These are phyloP conservation scores for Coremacera marginata DNA, from an alignment of 2,888 invertebrate species.

Conservation along the genomic window DNA sequence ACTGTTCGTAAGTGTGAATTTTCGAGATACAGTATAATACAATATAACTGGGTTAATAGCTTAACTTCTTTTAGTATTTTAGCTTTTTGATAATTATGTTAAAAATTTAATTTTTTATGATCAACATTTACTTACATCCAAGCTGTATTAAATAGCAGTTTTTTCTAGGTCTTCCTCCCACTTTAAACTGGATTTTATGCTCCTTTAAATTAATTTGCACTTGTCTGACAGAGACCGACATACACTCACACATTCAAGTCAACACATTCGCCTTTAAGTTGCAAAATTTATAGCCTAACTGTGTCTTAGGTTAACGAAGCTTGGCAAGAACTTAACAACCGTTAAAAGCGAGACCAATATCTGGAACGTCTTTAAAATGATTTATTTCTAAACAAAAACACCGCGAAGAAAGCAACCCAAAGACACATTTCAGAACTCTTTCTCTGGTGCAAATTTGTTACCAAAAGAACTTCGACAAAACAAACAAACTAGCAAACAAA, in stretches of 20 bases:
- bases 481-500: too few species aligned
- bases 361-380: constrained; percentile 11
- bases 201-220: too few species aligned
- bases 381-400: constrained; percentile 8
- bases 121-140: too few species aligned
- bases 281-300: constrained; percentile 37
- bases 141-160: too few species aligned
- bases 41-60: too few species aligned
- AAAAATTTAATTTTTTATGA: too few species aligned
- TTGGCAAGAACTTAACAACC: background rate
- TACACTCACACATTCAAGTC: background rate
- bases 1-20: too few species aligned
- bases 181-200: background rate
- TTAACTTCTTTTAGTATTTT: too few species aligned
- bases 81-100: too few species aligned
- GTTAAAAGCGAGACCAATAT: constrained; percentile 2
- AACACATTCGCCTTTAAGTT: constrained; percentile 6
- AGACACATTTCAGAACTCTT: background rate
- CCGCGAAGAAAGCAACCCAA: background rate
- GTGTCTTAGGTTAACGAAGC: constrained; percentile 16
- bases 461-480: background rate
- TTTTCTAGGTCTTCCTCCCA: too few species aligned
- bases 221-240: background rate
- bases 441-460: background rate
- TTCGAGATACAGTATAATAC: too few species aligned